Conservation (phyloP, 2,113 vertebrate genomes). For the Trichomycterus rosablanca region DNA sequence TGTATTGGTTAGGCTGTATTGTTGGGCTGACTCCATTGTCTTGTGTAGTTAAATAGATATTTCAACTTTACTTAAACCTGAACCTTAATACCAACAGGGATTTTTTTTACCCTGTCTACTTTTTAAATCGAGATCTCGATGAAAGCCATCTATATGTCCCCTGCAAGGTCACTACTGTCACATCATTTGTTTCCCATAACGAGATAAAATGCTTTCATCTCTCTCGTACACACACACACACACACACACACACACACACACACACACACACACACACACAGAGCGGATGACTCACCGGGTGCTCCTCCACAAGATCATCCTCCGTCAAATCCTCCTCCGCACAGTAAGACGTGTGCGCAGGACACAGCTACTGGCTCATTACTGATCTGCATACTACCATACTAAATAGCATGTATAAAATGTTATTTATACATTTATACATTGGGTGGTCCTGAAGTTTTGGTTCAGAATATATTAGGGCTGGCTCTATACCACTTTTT, state of each 20-base stretch:
- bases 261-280: constrained; percentile 9
- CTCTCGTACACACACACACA: neutral
- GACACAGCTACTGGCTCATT: constrained; percentile 5
- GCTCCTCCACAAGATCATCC: constrained; percentile 33
- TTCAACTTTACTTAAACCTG: too few relatives aligned
- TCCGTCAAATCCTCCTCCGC: too few relatives aligned
- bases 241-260: constrained; percentile 2
- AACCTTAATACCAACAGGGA: too few relatives aligned
- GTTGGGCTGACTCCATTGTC: too few relatives aligned
- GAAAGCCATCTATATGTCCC: neutral
- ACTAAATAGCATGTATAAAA: neutral
- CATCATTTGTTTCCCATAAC: neutral
- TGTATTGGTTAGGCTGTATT: too few relatives aligned
- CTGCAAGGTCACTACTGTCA: neutral
- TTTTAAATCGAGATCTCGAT: too few relatives aligned
- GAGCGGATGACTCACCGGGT: constrained; percentile 51
- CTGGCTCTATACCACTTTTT: neutral
- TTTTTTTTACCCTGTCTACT: too few relatives aligned
- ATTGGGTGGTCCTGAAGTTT: too few relatives aligned
- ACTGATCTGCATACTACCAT: constrained; percentile 8
- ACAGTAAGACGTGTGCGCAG: too few relatives aligned
- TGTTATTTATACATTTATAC: neutral
- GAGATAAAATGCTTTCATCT: neutral
- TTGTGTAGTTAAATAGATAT: too few relatives aligned
- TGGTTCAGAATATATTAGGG: too few relatives aligned